These are phyloP conservation scores for Lamellibrachia columna DNA, from an alignment of 2,888 invertebrate species.

Conservation along the genomic window DNA sequence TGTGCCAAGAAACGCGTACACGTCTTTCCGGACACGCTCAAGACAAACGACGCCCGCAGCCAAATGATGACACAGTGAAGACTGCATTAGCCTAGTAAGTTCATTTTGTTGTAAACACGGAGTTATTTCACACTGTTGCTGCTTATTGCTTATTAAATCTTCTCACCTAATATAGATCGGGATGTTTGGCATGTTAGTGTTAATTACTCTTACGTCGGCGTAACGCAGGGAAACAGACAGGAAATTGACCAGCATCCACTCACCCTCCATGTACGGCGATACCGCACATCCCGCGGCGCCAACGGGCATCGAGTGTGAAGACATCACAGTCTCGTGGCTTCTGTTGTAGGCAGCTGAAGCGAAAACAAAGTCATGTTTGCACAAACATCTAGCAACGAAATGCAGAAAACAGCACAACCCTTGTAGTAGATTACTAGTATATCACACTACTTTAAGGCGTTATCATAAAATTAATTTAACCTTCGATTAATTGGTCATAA, in stretches of 20 bases:
- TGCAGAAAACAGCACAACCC: not conserved
- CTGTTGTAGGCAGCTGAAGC: not conserved
- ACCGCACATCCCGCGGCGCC: not conserved
- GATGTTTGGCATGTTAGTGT: not conserved
- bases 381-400: not conserved
- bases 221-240: not conserved
- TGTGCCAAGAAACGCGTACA: too few species aligned
- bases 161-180: not conserved
- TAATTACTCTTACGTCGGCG: not conserved
- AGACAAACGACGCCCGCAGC: not conserved
- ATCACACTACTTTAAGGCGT: too few species aligned
- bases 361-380: not conserved
- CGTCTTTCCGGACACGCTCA: not conserved
- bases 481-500: not conserved
- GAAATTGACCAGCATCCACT: not conserved
- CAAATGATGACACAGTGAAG: too few species aligned
- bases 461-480: not conserved
- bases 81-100: not conserved
- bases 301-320: constrained; percentile 14
- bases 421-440: not conserved
- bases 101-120: not conserved
- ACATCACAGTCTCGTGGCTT: constrained; percentile 19
- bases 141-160: not conserved
- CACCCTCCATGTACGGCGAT: constrained; percentile 25
- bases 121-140: not conserved